Conservation (phyloP, 2,797 vertebrate genomes). For the Loriculus beryllinus region DNA sequence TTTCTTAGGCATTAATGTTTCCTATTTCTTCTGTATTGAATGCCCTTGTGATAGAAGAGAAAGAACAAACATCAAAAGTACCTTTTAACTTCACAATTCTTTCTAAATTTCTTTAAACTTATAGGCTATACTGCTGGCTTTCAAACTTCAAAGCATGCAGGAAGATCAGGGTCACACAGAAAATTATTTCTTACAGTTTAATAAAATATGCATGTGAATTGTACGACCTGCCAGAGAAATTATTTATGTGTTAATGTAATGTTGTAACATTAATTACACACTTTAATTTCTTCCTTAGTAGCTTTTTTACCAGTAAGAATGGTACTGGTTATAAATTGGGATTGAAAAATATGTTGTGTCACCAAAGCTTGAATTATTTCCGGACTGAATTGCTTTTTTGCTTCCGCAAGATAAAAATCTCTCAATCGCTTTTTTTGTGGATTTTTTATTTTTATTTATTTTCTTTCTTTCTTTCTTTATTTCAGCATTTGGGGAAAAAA, state of each 20-base stretch:
- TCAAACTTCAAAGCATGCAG: conserved; percentile 78
- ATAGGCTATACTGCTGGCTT: conserved; percentile 79
- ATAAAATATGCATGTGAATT: conserved; percentile 82
- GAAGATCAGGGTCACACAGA: conserved; percentile 77
- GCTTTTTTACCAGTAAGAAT: conserved; percentile 16
- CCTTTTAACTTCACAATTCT: conserved; percentile 83
- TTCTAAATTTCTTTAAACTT: conserved; percentile 84
- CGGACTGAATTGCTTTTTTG: neutral
- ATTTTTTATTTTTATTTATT: no score
- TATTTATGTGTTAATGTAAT: conserved; percentile 78
- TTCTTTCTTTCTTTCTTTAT: neutral
- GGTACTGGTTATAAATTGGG: neutral
- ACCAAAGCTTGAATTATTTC: conserved; percentile 7
- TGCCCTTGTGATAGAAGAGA: conserved; percentile 79
- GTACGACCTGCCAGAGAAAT: conserved; percentile 74
- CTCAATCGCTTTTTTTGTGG: fast-evolving
- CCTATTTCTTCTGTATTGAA: conserved; percentile 66
- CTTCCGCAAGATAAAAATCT: neutral
- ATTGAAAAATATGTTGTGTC: neutral
- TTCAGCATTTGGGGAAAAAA: neutral
- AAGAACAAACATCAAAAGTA: conserved; percentile 84
- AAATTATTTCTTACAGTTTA: conserved; percentile 77
- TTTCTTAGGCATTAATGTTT: conserved; percentile 73
- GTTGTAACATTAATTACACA: conserved; percentile 75
- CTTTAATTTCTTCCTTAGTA: conserved; percentile 41